A percentile compares a stretch with the other conserved stretches of the same genome.
phyloP scores from a whole-genome alignment of 2,113 vertebrate genomes.

The Engraulis encrasicolus region DNA sequence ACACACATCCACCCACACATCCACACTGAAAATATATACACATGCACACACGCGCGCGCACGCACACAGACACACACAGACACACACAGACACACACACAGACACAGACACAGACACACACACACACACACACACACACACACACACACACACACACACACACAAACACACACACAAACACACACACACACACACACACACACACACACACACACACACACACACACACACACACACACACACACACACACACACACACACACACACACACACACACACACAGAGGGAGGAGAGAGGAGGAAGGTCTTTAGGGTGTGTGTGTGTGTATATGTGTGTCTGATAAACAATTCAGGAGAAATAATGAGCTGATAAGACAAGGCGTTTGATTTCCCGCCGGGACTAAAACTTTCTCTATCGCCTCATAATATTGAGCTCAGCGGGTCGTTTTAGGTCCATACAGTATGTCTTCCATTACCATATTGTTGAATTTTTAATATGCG shows the following conservation, averaged over 20 bases:
- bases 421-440: conserved; percentile 53
- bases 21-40: conserved; percentile 27
- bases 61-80: conserved; percentile 1
- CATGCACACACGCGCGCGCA: neutral
- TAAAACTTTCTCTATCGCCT: conserved; percentile 48
- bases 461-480: conserved; percentile 64
- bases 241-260: neutral
- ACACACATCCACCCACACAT: conserved; percentile 19
- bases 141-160: conserved; percentile 27
- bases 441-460: conserved; percentile 26
- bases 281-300: conserved; percentile 9
- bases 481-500: conserved; percentile 69
- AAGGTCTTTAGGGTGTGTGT: conserved; percentile 50
- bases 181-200: neutral
- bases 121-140: conserved; percentile 10
- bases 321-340: conserved; percentile 58
- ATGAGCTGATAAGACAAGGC: conserved; percentile 62
- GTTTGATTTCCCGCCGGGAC: conserved; percentile 57
- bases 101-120: neutral
- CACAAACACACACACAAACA: conserved; percentile 3
- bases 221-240: conserved; percentile 17
- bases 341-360: conserved; percentile 66
- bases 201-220: neutral
- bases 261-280: conserved; percentile 1
- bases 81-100: conserved; percentile 28